phyloP scores from a whole-genome alignment of 2,797 vertebrate genomes.

The Champsocephalus gunnari region DNA sequence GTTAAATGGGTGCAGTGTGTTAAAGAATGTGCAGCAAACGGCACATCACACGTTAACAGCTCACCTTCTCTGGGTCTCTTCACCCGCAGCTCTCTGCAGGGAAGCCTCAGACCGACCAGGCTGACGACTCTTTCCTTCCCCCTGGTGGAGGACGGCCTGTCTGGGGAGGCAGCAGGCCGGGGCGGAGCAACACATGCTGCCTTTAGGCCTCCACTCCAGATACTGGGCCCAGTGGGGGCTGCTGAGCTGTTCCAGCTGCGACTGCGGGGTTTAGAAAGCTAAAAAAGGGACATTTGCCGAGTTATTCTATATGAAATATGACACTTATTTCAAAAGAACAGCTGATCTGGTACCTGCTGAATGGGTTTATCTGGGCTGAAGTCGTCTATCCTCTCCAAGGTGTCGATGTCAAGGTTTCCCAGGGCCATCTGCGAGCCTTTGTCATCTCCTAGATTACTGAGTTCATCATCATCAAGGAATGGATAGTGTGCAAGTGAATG shows the following conservation, averaged over 20 bases:
- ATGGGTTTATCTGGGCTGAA: conserved; percentile 86
- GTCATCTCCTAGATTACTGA: conserved; percentile 90
- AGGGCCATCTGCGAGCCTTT: conserved; percentile 93
- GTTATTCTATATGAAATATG: not conserved
- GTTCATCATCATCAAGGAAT: conserved; percentile 63
- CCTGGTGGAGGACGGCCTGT: conserved; percentile 80
- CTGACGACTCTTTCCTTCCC: conserved; percentile 84
- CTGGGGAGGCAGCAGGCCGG: conserved; percentile 45
- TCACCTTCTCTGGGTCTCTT: conserved; percentile 91
- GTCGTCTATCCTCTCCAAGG: conserved; percentile 89
- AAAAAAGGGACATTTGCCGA: conserved; percentile 27
- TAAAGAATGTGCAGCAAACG: not conserved
- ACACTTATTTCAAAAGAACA: not conserved
- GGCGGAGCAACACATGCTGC: conserved; percentile 6
- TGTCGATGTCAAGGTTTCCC: conserved; percentile 93
- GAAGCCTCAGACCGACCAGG: conserved; percentile 80
- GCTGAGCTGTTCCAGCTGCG: conserved; percentile 81
- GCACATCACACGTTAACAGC: conserved; percentile 27
- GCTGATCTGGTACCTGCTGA: conserved; percentile 61
- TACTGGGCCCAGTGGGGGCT: conserved; percentile 74
- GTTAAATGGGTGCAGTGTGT: not conserved
- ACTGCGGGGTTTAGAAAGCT: conserved; percentile 84
- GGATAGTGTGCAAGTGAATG: not conserved
- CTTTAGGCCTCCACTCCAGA: conserved; percentile 88
- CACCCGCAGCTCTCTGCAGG: conserved; percentile 77